A percentile compares a stretch with the other conserved stretches of the same genome.
Evolutionary conservation across 2,888 invertebrate species (phyloP).

Genomic region (Lepidocyrtoides sp.): DNA sequence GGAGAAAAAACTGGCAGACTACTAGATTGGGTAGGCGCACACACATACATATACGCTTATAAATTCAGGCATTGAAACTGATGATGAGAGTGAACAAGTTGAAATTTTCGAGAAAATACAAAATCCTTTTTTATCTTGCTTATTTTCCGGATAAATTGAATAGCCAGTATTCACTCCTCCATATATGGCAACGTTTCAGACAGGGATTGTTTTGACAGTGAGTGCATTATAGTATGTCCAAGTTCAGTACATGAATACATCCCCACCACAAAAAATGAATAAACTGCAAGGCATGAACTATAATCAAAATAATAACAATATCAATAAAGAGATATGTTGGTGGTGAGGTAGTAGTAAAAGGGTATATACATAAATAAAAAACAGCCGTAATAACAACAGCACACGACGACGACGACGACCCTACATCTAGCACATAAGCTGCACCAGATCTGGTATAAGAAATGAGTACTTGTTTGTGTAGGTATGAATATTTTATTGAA

Average conservation of each 20-base stretch:
- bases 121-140: neutral
- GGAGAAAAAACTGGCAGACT: no score
- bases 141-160: no score
- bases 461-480: no score
- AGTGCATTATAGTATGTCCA: no score
- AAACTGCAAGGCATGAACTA: constrained; percentile 6
- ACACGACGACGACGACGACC: no score
- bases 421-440: no score
- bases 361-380: neutral
- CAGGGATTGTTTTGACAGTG: neutral
- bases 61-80: neutral
- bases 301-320: constrained; percentile 30
- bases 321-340: neutral
- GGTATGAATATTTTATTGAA: neutral
- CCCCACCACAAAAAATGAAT: neutral
- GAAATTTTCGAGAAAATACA: neutral
- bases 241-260: no score
- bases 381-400: neutral
- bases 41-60: neutral
- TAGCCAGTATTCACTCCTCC: no score
- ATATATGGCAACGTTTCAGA: neutral
- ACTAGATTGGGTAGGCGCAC: no score
- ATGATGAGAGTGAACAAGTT: neutral
- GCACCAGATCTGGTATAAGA: no score
- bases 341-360: neutral